Conservation (phyloP, 30 jellyfish, hydroid and myxozoan species). For the Nemopilema nomurai region DNA sequence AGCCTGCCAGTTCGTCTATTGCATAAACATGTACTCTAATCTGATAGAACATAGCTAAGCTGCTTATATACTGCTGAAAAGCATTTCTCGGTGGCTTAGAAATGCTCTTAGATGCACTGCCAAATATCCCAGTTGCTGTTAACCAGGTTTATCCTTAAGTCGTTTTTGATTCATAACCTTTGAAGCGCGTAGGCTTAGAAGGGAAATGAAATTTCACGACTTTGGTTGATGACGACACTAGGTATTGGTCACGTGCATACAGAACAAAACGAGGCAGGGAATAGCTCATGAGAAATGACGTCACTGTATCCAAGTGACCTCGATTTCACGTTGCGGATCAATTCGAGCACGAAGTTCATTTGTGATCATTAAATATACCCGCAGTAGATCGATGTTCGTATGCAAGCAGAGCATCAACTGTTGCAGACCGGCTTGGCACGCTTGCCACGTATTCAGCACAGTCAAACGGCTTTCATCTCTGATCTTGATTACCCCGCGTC, state of each 20-base stretch:
- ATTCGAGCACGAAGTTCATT: not conserved
- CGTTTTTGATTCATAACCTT: too few relatives aligned
- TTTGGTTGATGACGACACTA: too few relatives aligned
- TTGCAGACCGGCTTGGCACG: not conserved
- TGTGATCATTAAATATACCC: not conserved
- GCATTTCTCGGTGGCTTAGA: not conserved
- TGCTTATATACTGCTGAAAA: not conserved
- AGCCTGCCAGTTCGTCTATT: not conserved
- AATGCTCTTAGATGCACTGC: not conserved
- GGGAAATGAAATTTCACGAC: too few relatives aligned
- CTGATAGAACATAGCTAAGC: not conserved
- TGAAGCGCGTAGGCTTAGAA: too few relatives aligned
- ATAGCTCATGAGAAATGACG: too few relatives aligned
- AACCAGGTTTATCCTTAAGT: not conserved
- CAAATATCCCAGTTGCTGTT: not conserved
- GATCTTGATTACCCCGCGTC: not conserved
- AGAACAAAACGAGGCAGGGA: too few relatives aligned
- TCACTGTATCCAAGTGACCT: too few relatives aligned
- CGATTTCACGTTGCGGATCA: too few relatives aligned
- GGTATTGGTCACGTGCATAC: too few relatives aligned
- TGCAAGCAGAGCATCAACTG: not conserved
- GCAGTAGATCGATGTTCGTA: not conserved
- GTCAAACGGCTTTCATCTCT: not conserved
- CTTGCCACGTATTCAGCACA: not conserved
- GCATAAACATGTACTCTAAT: not conserved